Evolutionary conservation across 2,113 vertebrate species (phyloP), one percentile per base, ranked within the genome.

Genomic region (Gymnocephalus cernua): DNA sequence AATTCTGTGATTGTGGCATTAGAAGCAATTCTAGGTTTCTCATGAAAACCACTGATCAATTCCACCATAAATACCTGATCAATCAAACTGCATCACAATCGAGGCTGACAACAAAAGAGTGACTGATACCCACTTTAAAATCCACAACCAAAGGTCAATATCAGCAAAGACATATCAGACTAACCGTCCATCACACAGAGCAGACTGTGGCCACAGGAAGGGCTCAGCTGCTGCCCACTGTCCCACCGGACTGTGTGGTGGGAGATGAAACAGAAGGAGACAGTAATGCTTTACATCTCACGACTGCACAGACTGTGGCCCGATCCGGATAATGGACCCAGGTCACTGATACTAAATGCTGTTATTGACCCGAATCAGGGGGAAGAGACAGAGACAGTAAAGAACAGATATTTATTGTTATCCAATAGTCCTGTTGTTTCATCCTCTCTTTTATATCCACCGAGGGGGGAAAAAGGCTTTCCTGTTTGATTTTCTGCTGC

Each of bases 371-470:
- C 27, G 6, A 12, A 67, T 23, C 79, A 77, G 35, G 7, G 25
- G 53, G 59, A 79, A 25, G 29, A 78, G 76, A 68, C 74, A 41
- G 56, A 74, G 83, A 77, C 72, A 9, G 69, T 80, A 70, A 79
- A 88, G 69, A 83, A 83, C 19, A 41, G 61, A 71, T 77, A 88
- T 89, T 83, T 80, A 89, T 86, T 68, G 78, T 78, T 82, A 82
- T 82, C 71, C 77, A 76, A 74, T 81, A 71, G 57, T 63, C 23
- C 54, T 66, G 71, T 54, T 56, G 19, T 83, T 75, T 56, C 27
- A 38, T 65, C 32, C 21, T 69, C 16, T 41, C 27, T 62, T 56
- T 68, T 69, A 59, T 38, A 62, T 58, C 66, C 6, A 5, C 44
- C 41, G 68, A 41, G 10, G 2, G 35, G 35, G 2, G 3, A 65